Base-by-base conservation (phyloP, 2,888 invertebrate genomes). In the Parnassius orleans region DNA sequence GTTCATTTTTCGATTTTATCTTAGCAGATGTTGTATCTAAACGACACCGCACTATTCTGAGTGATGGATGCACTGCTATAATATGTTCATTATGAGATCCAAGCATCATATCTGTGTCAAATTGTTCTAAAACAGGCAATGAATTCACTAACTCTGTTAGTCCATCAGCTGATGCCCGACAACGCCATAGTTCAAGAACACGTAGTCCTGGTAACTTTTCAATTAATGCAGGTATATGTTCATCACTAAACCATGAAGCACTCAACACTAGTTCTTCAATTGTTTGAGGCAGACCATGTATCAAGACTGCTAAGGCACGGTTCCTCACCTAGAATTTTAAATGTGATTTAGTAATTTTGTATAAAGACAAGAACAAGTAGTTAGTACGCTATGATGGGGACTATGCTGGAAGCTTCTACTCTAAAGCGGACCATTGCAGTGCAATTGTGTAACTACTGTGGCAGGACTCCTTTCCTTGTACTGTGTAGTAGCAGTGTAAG, bases 231-330 rank as follows among this genome's bases (percentile, higher is more conserved):
- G 41, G 9, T 12, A 69, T 61, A 57, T 75, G 77, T 44, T 72
- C 68, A 51, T 70, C 69, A 7, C 66, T 65, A 24, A 77, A 73
- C 47, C 66, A 65, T 7, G 70, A 68, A 43, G 61, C 64, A 57
- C 77, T 76, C 3, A 77, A 57, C 7, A 66, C 71, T 9, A 76
- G 67, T 54, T 77, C 75, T 9, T 65, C 61, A 1, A 76, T 46
- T 3, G 24, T 43, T 1, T 15, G 47, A 2, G 72, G 71, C 44
- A 77, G 59, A 3, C 56, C 52, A 7, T 19, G 15, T n/a, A 75
- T 55, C 14, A 73, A 57, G 1, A 48, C 50, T 1, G 42, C 33
- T 1, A 75, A 65, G 1, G 69, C 67, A 3, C 42, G 19, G 1
- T 66, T 19, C 2, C 74, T 66, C 44, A 61, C 50, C 60, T 61